Evolutionary conservation across 2,888 invertebrate species (phyloP), one percentile per base, ranked within the genome.

Genomic region (Colostygia pectinataria): DNA sequence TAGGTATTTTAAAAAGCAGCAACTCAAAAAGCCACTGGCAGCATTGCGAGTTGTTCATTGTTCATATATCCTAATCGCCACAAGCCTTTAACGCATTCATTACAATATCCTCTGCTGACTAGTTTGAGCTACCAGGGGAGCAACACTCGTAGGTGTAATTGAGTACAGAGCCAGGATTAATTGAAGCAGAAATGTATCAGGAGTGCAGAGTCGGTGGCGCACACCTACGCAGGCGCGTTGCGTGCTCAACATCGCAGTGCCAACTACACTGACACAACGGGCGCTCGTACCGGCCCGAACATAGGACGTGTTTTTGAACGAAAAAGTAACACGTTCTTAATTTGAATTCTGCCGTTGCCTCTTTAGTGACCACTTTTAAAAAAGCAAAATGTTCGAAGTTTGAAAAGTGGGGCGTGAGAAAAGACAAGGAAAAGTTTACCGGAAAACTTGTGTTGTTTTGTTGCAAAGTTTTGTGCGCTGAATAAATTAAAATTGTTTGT

Each of bases 131-230:
- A 68, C 63, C 60, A 64, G 59, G 68, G 60, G 59, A 69, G 56
- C 65, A 66, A 50, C 63, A 71, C 69, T 69, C 62, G 72, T 74
- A 78, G 74, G 72, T 83, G 79, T 85, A 88, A 89, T 87, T 80
- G 80, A 85, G 83, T 80, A 80, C 75, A 74, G 75, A 79, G 77
- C 71, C 63, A 70, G 77, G 77, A 88, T 88, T 89, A 89, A 88
- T 89, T 89, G 84, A 84, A 80, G 83, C 81, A 81, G 83, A 84
- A 88, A 85, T 85, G 82, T 88, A 88, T 85, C 83, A 83, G 67
- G 74, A 83, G 83, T 85, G 83, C 86, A 83, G 79, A 73, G 68
- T 70, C 68, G 65, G 70, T 80, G 77, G 78, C 81, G 81, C 77
- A 78, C 77, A 77, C 71, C 70, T 79, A 88, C 89, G 89, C 89